Percentiles rank a stretch among this genome's conserved stretches.
These are phyloP conservation scores for Schizaphis graminum DNA, from an alignment of 2,888 invertebrate species.

Conservation along the genomic window DNA sequence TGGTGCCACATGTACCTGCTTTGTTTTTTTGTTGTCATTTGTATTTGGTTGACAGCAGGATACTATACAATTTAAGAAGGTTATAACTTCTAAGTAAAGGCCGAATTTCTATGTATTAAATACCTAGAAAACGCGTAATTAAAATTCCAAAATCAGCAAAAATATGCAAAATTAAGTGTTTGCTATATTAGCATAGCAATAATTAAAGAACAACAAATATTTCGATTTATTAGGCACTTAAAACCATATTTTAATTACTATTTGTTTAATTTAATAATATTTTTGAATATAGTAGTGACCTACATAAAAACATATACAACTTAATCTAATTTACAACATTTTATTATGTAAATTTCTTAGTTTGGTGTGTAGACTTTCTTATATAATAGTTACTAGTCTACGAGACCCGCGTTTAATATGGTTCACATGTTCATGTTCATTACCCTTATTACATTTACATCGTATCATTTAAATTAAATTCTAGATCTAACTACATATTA, in stretches of 20 bases:
- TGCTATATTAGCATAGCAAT: background rate
- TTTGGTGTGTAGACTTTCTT: background rate
- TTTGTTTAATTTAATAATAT: background rate
- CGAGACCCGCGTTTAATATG: background rate
- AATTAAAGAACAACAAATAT: background rate
- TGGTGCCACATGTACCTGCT: background rate
- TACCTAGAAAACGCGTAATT: background rate
- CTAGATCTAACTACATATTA: background rate
- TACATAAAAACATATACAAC: background rate
- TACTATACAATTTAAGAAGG: background rate
- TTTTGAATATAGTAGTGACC: background rate
- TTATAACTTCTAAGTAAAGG: background rate
- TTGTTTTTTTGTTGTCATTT: background rate
- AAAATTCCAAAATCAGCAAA: background rate
- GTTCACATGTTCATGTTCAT: background rate
- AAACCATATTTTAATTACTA: background rate
- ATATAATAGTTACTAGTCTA: background rate
- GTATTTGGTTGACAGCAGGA: background rate
- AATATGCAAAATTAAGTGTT: background rate
- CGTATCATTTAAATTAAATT: background rate
- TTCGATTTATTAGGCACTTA: background rate
- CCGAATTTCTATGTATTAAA: background rate
- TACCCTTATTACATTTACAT: background rate
- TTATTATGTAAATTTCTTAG: background rate
- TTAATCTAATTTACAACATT: background rate